phyloP scores from a whole-genome alignment of 1,140 invertebrate genomes.

The Metopolophium dirhodum region DNA sequence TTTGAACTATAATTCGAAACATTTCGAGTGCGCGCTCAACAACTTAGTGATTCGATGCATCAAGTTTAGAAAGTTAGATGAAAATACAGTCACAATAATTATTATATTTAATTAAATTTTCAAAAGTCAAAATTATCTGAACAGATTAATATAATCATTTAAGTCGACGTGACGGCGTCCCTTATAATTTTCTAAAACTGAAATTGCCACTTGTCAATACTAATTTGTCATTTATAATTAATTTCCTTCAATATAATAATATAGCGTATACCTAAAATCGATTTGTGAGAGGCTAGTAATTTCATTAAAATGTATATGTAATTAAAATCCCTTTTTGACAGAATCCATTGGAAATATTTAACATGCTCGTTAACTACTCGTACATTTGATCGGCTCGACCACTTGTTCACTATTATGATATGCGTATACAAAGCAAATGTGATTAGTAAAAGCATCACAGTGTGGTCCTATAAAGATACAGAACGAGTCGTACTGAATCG shows the following conservation, averaged over 20 bases:
- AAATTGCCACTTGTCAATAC: background rate
- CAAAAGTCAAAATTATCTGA: conserved; percentile 10
- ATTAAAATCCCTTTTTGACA: conserved; percentile 1
- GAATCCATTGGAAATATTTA: background rate
- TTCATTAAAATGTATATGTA: conserved; percentile 5
- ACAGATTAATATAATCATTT: conserved; percentile 18
- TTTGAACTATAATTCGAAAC: background rate
- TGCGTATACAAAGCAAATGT: background rate
- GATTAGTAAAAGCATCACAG: background rate
- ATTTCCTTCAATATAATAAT: conserved; percentile 4
- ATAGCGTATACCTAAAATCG: background rate
- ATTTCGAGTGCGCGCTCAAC: background rate
- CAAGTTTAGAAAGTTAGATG: background rate
- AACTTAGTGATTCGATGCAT: background rate
- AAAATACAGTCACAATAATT: background rate
- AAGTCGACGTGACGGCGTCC: background rate
- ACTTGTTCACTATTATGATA: background rate
- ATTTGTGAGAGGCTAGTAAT: background rate
- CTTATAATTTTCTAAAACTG: conserved; percentile 6
- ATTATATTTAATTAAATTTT: conserved; percentile 3
- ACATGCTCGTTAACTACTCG: background rate
- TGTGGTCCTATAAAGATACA: background rate
- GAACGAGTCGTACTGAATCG: background rate
- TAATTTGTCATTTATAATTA: conserved; percentile 19
- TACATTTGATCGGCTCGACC: background rate